phyloP scores from a whole-genome alignment of 2,888 invertebrate species.

The Hymenopus coronatus region DNA sequence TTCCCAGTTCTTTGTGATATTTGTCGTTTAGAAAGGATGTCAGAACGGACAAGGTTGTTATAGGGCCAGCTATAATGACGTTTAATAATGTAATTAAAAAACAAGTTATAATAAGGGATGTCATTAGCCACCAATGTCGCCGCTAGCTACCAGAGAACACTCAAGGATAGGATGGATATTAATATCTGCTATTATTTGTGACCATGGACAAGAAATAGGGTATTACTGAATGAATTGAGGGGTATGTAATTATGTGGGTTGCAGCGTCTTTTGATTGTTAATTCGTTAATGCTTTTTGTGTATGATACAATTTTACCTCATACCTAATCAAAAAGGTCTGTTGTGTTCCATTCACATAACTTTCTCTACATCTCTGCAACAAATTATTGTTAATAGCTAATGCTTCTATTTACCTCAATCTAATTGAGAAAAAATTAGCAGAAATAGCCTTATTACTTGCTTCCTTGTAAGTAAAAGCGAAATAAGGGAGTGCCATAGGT shows the following conservation, averaged over 20 bases:
- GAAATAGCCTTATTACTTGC: too few species aligned
- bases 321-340: not conserved
- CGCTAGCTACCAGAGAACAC: not conserved
- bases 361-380: too few species aligned
- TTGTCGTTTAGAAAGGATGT: not conserved
- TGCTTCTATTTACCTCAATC: too few species aligned
- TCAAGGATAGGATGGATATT: not conserved
- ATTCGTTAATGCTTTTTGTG: not conserved
- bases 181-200: not conserved
- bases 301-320: not conserved
- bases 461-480: too few species aligned
- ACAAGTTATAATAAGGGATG: not conserved
- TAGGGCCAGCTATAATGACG: not conserved
- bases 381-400: too few species aligned
- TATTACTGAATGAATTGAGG: not conserved
- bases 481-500: too few species aligned
- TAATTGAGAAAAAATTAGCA: too few species aligned
- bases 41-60: not conserved
- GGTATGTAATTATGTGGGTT: not conserved
- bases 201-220: not conserved
- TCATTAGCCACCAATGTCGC: not conserved
- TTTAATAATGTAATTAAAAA: not conserved
- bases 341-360: too few species aligned
- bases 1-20: not conserved
- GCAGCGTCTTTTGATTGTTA: not conserved